Evolutionary conservation across 2,113 vertebrate species (phyloP).

Genomic region (Saimiri boliviensis): DNA sequence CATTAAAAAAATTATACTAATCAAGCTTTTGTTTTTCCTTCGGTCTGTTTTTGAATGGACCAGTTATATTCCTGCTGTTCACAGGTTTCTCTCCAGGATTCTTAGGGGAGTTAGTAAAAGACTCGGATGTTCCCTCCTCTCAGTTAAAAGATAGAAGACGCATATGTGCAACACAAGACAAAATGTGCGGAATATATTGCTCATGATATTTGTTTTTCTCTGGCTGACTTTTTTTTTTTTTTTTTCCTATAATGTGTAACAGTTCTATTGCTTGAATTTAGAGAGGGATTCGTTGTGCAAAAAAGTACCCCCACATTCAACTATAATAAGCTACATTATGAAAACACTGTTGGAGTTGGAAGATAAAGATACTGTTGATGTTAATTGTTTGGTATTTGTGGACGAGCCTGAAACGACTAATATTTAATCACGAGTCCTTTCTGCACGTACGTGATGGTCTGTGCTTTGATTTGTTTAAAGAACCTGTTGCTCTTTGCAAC

Average conservation of each 20-base stretch:
- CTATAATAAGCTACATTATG: not conserved
- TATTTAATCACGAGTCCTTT: not conserved
- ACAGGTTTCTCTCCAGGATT: not conserved
- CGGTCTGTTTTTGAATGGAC: not conserved
- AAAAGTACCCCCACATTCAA: not conserved
- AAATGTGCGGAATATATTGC: not conserved
- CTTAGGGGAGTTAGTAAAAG: not conserved
- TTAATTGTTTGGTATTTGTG: not conserved
- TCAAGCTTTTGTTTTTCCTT: not conserved
- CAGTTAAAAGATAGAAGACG: not conserved
- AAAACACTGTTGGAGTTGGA: not conserved
- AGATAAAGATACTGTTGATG: not conserved
- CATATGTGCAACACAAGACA: not conserved
- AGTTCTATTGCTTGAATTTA: conserved; percentile 19
- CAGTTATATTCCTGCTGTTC: not conserved
- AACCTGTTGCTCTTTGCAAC: not conserved
- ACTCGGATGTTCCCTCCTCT: not conserved
- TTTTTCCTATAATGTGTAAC: not conserved
- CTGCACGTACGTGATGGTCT: not conserved
- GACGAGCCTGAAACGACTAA: not conserved
- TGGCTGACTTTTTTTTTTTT: not conserved
- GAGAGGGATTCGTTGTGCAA: not conserved
- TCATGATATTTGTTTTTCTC: not conserved
- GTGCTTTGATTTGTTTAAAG: conserved; percentile 10
- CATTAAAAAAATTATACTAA: not conserved